A percentile compares a stretch with the other conserved stretches of the same genome.
Evolutionary conservation across 2,888 invertebrate species (phyloP).

Genomic region (Xestia rhomboidea): DNA sequence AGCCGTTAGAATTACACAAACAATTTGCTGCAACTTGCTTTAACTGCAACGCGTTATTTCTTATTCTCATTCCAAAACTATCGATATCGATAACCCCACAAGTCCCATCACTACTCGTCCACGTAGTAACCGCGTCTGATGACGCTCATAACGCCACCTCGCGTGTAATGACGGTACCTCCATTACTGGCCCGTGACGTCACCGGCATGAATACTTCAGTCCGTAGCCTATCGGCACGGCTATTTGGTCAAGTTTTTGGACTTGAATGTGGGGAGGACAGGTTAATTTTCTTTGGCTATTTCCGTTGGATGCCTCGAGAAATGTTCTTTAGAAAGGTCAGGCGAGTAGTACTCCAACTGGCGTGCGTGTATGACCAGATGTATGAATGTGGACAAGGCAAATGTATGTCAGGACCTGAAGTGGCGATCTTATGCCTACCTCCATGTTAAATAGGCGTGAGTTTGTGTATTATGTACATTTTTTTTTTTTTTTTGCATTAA

Average conservation of each 20-base stretch:
- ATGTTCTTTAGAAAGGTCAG: not conserved
- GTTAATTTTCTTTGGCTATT: conserved; percentile 7
- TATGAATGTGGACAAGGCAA: not conserved
- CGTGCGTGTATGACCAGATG: not conserved
- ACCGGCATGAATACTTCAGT: conserved; percentile 41
- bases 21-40: no score
- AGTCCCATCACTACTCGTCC: conserved; percentile 68
- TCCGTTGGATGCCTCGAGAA: not conserved
- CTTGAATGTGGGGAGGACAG: not conserved
- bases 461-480: no score
- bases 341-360: not conserved
- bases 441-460: no score
- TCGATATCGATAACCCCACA: conserved; percentile 32
- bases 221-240: conserved; percentile 8
- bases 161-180: conserved; percentile 63
- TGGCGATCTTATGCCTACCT: not conserved
- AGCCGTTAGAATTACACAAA: not conserved
- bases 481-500: no score
- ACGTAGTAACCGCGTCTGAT: conserved; percentile 67
- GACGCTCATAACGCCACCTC: conserved; percentile 65
- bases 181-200: conserved; percentile 58
- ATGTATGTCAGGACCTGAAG: not conserved
- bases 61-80: not conserved
- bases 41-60: not conserved
- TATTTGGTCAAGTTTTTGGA: conserved; percentile 42